These are phyloP conservation scores for Pangasius mekongensis DNA, from an alignment of 2,797 vertebrate genomes.

Conservation along the genomic window DNA sequence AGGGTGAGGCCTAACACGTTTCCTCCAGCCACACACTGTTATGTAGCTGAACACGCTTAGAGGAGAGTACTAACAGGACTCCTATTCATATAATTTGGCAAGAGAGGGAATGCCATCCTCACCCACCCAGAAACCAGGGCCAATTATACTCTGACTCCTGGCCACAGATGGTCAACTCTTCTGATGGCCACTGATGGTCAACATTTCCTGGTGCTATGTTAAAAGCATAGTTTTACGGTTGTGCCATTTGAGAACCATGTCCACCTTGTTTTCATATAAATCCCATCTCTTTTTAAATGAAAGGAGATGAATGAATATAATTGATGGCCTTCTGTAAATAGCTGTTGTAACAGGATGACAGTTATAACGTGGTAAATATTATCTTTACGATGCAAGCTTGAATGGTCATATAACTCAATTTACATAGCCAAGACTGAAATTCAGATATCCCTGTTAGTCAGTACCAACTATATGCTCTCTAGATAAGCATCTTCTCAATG, in stretches of 20 bases:
- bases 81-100: constrained; percentile 1
- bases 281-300: not conserved
- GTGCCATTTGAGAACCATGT: not conserved
- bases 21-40: not conserved
- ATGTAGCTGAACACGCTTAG: not conserved
- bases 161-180: constrained; percentile 1
- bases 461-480: not conserved
- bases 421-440: not conserved
- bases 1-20: not conserved
- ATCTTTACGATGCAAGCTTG: not conserved
- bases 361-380: not conserved
- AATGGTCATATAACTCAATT: not conserved
- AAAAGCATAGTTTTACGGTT: not conserved
- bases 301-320: not conserved
- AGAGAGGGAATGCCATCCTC: not conserved
- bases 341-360: not conserved
- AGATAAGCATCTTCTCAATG: not conserved
- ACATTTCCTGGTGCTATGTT: not conserved
- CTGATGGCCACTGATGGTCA: not conserved
- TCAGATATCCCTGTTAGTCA: not conserved
- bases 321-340: not conserved
- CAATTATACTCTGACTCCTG: not conserved
- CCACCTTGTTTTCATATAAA: not conserved
- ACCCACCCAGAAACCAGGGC: not conserved
- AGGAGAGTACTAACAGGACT: not conserved